Conservation (phyloP, 1,140 invertebrate species). For the Thalassaphorura encarpata region DNA sequence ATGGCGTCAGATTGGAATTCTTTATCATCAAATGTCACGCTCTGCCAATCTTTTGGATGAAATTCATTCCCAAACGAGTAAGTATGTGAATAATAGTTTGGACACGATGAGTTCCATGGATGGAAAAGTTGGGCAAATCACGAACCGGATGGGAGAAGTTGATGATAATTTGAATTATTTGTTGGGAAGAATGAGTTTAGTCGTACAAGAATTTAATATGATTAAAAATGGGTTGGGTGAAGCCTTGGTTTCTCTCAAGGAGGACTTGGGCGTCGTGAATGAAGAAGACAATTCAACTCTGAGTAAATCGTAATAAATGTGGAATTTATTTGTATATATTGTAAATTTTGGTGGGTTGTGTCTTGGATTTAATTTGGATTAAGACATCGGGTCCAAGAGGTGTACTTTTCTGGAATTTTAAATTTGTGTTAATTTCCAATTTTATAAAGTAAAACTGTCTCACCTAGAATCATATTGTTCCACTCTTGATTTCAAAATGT, state of each 20-base stretch:
- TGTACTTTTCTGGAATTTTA: too few relatives aligned
- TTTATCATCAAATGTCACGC: slow-evolving; percentile 70
- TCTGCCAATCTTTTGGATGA: slow-evolving; percentile 60
- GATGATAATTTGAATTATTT: slow-evolving; percentile 76
- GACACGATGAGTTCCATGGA: slow-evolving; percentile 69
- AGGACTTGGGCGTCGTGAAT: not conserved
- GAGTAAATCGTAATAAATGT: too few relatives aligned
- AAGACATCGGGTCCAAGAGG: too few relatives aligned
- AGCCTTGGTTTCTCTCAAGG: slow-evolving; percentile 25
- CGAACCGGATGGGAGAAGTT: slow-evolving; percentile 65
- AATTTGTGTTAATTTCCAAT: too few relatives aligned
- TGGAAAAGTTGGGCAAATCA: slow-evolving; percentile 57
- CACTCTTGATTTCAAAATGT: slow-evolving; percentile 44
- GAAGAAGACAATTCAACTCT: too few relatives aligned
- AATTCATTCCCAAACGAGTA: slow-evolving; percentile 65
- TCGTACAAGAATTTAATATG: slow-evolving; percentile 75
- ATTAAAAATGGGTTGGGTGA: slow-evolving; percentile 49
- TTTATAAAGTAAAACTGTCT: too few relatives aligned
- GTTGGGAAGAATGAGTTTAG: slow-evolving; percentile 62
- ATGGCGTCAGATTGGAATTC: slow-evolving; percentile 76
- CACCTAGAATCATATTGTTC: slow-evolving; percentile 45
- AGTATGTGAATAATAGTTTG: slow-evolving; percentile 70
- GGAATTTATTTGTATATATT: too few relatives aligned
- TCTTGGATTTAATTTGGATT: too few relatives aligned
- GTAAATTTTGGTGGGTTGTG: not conserved